A percentile compares a stretch with the other conserved stretches of the same genome.
phyloP scores from a whole-genome alignment of 2,113 vertebrate genomes.

The Nestor notabilis region DNA sequence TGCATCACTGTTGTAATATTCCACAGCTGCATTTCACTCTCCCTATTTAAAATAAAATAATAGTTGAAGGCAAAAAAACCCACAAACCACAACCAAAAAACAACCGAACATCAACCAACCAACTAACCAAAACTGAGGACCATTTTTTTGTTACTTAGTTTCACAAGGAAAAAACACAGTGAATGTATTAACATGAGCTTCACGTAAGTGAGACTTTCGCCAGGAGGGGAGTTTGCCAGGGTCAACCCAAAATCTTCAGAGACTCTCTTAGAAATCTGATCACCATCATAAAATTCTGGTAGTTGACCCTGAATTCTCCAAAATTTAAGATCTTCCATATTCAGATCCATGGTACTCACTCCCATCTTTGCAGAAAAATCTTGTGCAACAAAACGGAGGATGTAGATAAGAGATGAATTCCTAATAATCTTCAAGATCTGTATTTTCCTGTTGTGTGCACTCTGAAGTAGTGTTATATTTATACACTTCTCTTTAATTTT shows the following conservation, averaged over 20 bases:
- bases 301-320: neutral
- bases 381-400: neutral
- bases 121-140: neutral
- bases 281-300: neutral
- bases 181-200: neutral
- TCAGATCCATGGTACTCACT: neutral
- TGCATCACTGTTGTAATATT: neutral
- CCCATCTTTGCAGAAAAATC: neutral
- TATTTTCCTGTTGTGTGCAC: neutral
- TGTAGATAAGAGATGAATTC: neutral
- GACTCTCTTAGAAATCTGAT: neutral
- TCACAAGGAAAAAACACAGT: neutral
- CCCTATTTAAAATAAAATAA: neutral
- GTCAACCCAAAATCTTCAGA: neutral
- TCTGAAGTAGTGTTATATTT: neutral
- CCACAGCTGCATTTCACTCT: neutral
- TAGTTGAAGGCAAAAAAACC: neutral
- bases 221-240: neutral
- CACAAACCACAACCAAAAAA: too few relatives aligned
- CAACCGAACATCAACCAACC: neutral
- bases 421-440: neutral
- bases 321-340: neutral
- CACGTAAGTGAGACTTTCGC: neutral
- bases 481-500: neutral
- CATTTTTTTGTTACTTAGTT: neutral